Evolutionary conservation across 2,888 invertebrate genomes (phyloP), one percentile per base, ranked within the genome.

Genomic region (Agapostemon virescens): DNA sequence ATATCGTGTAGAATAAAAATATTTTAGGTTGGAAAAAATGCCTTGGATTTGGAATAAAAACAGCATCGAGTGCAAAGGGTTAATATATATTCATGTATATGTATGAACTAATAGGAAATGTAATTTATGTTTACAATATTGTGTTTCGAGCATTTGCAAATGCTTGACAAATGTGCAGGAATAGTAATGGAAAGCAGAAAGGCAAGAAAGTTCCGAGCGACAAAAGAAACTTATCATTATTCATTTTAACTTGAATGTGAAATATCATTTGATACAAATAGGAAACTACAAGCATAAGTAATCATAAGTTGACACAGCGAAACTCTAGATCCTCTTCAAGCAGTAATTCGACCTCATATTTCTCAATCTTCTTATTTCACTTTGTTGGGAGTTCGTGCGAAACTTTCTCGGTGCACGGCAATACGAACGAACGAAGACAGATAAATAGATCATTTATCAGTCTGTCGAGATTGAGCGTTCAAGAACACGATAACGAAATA

Each of bases 271-370:
- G 40, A 74, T 67, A 45, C 23, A 26, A 61, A 49, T 9, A 11
- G 52, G n/a, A 17, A 58, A 30, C 42, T 38, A n/a, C 17, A n/a
- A 33, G 55, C 58, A 66, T 58, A 77, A 63, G 64, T 77, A 82
- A 82, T 82, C 61, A n/a, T 26, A 70, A 82, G 69, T 61, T 67
- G 71, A 61, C 66, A 68, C 40, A 69, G 70, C 71, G 26, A 58
- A 77, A 74, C 69, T 67, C 30, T 20, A 52, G 52, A 52, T 55
- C 58, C 66, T 26, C 64, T 20, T 30, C n/a, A 15, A 33, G 23
- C 64, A 63, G 74, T 82, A 78, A 82, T 82, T 82, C 69, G 33
- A 78, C 78, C 82, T 78, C 82, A 69, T 82, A 82, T 74, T 82
- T 82, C 77, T 74, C 78, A 72, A 82, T 82, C 78, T 69, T 71